Base-by-base conservation (phyloP, 2,797 vertebrate genomes). In the Antennarius maculatus region DNA sequence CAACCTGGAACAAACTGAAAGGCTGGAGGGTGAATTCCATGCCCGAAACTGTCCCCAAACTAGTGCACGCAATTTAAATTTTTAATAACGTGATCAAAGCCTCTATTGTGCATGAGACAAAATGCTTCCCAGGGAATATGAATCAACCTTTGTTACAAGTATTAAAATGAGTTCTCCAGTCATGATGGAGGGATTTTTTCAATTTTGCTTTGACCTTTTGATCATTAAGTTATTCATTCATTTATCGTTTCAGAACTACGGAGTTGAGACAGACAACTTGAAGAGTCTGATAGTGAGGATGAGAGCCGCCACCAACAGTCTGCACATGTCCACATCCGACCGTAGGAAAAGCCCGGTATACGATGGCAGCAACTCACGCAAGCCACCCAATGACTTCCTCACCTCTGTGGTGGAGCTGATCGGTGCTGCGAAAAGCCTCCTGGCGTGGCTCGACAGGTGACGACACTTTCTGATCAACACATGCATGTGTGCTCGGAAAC, bases 321-420 rank as follows among this genome's bases (percentile, higher is more conserved):
- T 99, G 3, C 96, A 97, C 86, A 96, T 94, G 61, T 95, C 95
- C 75, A 95, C 96, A 1, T 93, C 93, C 3, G 95, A 94, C 61
- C 93, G 95, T 56, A 91, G 96, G 71, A 96, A 93, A 70, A 96
- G 90, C 77, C 92, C 93, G 0, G 85, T 73, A 10, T 96, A 96
- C 0, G 96, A 98, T 0, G 95, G 95, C 59, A 93, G 82, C 85
- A 90, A 80, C 1, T 95, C 95, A 2, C 94, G 81, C 77, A 98
- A 97, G 78, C 97, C 96, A 3, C 95, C 95, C 69, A 99, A 97
- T 12, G 96, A 99, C 83, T 97, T 99, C 66, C 95, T 99, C 7
- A 99, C 97, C 27, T 97, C 96, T 0, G 97, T 99, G 9, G 97
- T 99, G 58, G 97, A 98, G 80, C 95, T 99, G 72, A 99, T 99